Evolutionary conservation across 2,888 invertebrate genomes (phyloP).

Genomic region (Acanthopleura granulata): DNA sequence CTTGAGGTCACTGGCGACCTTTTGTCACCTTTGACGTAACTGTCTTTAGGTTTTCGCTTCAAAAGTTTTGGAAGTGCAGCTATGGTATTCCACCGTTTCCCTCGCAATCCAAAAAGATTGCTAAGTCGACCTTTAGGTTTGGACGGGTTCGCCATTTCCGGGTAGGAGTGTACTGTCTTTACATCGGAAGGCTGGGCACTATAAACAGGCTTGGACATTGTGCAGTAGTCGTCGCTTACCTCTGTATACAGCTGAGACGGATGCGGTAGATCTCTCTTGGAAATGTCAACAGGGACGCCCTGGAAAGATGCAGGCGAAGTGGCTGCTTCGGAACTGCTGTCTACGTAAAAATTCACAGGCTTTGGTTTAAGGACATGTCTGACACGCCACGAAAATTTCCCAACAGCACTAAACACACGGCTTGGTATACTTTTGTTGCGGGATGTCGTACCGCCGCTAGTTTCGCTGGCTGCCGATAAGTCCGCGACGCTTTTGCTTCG

Average conservation of each 20-base stretch:
- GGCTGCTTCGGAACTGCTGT: background rate
- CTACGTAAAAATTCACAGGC: background rate
- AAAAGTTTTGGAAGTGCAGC: background rate
- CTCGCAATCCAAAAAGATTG: background rate
- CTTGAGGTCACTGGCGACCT: background rate
- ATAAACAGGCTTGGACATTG: background rate
- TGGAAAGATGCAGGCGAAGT: background rate
- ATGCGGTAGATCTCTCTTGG: background rate
- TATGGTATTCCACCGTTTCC: conserved; percentile 1
- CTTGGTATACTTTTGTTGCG: background rate
- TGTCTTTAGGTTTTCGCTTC: conserved; percentile 11
- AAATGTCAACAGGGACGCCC: background rate
- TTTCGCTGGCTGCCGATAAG: background rate
- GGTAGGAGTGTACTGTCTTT: conserved; percentile 7
- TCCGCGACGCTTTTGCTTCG: conserved; percentile 6
- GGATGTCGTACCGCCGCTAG: background rate
- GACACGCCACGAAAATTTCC: background rate
- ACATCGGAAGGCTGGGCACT: background rate
- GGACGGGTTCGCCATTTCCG: background rate
- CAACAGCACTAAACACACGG: conserved; percentile 3
- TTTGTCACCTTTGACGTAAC: background rate
- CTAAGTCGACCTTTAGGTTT: conserved; percentile 1
- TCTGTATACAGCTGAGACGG: background rate
- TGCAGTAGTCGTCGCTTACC: background rate
- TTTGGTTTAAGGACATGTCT: background rate